These are phyloP conservation scores for Etheostoma nigrum DNA, from an alignment of 2,797 vertebrate species.

Conservation along the genomic window DNA sequence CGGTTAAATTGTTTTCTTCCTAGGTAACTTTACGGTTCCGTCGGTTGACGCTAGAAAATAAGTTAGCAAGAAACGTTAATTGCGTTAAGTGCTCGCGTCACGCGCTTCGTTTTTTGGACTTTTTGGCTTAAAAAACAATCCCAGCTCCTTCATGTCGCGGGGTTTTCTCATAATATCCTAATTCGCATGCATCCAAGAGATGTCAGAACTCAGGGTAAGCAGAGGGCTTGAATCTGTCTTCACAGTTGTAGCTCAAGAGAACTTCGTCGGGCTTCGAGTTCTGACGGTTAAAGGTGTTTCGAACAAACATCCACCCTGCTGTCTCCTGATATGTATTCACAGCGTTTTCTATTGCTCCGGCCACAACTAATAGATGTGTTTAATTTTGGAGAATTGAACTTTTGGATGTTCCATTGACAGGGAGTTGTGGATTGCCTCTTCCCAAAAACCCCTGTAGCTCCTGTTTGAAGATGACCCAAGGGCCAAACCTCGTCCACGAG, in stretches of 20 bases:
- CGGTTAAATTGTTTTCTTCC: not conserved
- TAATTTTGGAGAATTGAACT: conserved; percentile 7
- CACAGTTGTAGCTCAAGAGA: not conserved
- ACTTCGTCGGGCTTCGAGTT: not conserved
- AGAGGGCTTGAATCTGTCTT: not conserved
- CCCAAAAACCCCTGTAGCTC: conserved; percentile 5
- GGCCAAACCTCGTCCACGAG: conserved; percentile 90
- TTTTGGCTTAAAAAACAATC: not conserved
- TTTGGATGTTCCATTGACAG: conserved; percentile 9
- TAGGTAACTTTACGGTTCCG: conserved; percentile 17
- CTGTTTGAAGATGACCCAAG: conserved; percentile 81
- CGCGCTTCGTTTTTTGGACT: not conserved
- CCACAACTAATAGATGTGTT: conserved; percentile 5
- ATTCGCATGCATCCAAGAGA: not conserved
- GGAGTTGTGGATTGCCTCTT: not conserved
- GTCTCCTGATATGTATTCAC: not conserved
- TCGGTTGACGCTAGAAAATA: conserved; percentile 6
- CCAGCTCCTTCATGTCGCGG: not conserved
- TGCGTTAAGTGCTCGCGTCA: not conserved
- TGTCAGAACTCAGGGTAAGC: conserved; percentile 22
- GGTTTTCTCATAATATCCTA: not conserved
- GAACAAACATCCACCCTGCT: not conserved
- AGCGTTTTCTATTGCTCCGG: not conserved
- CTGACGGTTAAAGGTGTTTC: not conserved
- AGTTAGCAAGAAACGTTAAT: not conserved